Evolutionary conservation across 2,113 vertebrate species (phyloP).

Genomic region (Ariopsis seemanni): DNA sequence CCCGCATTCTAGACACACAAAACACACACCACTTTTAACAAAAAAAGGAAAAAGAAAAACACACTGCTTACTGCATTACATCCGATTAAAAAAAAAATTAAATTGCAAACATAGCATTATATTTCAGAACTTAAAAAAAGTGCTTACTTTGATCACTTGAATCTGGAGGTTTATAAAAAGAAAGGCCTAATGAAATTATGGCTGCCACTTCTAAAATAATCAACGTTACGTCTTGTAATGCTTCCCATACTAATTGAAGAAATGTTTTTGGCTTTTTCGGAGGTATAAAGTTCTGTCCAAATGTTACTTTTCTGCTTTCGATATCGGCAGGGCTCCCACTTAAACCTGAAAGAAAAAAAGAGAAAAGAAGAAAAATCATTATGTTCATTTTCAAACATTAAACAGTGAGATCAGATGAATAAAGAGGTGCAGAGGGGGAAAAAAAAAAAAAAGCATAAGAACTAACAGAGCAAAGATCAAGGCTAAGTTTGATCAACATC

Average conservation of each 20-base stretch:
- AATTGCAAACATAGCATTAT: neutral
- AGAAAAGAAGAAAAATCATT: slow-evolving; percentile 3
- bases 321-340: slow-evolving; percentile 93
- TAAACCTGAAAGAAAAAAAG: slow-evolving; percentile 77
- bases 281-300: slow-evolving; percentile 98
- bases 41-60: neutral
- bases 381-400: neutral
- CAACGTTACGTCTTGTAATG: slow-evolving; percentile 97
- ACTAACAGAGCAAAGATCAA: neutral
- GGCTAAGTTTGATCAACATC: neutral
- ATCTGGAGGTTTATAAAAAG: slow-evolving; percentile 97
- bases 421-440: neutral
- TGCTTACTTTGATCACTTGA: slow-evolving; percentile 84
- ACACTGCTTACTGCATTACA: neutral
- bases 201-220: slow-evolving; percentile 99
- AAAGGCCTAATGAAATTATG: slow-evolving; percentile 98
- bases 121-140: neutral
- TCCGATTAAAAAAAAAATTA: neutral
- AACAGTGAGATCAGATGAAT: neutral
- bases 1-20: slow-evolving; percentile 83
- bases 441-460: no score
- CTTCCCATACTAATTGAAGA: slow-evolving; percentile 99
- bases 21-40: slow-evolving; percentile 7
- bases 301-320: slow-evolving; percentile 91
- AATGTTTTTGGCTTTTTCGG: slow-evolving; percentile 99